Conservation (phyloP, 1,140 invertebrate genomes). For the Scaptomyza montana region DNA sequence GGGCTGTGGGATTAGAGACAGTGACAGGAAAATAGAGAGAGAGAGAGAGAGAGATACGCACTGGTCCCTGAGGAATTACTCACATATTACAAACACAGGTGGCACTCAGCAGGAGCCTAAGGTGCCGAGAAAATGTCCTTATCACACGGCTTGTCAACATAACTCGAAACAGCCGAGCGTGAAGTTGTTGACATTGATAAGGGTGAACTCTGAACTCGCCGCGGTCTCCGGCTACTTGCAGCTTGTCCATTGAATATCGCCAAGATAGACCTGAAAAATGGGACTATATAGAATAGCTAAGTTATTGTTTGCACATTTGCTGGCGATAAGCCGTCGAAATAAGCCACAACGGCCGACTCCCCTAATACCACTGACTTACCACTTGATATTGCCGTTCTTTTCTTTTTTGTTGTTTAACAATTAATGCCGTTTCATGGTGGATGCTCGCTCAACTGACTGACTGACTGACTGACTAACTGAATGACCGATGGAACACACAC, state of each 20-base stretch:
- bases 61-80: not conserved
- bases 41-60: not conserved
- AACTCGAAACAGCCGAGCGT: slow-evolving; percentile 62
- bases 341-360: slow-evolving; percentile 1
- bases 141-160: slow-evolving; percentile 48
- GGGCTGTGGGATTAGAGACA: slow-evolving; percentile 31
- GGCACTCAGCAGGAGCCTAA: slow-evolving; percentile 29
- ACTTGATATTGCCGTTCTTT: not conserved
- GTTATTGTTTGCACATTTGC: slow-evolving; percentile 53
- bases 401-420: slow-evolving; percentile 37
- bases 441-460: slow-evolving; percentile 45
- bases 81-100: slow-evolving; percentile 43
- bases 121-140: slow-evolving; percentile 34
- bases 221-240: slow-evolving; percentile 3
- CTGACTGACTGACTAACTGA: slow-evolving; percentile 43
- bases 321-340: slow-evolving; percentile 48
- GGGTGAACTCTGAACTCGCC: slow-evolving; percentile 48
- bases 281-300: slow-evolving; percentile 14
- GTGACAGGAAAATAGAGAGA: no score
- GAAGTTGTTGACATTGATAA: slow-evolving; percentile 76
- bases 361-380: not conserved
- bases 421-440: slow-evolving; percentile 55
- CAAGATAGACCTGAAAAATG: slow-evolving; percentile 1
- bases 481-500: slow-evolving; percentile 50
- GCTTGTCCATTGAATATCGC: slow-evolving; percentile 18